phyloP scores from a whole-genome alignment of 2,888 invertebrate genomes.

The Noctua janthe region DNA sequence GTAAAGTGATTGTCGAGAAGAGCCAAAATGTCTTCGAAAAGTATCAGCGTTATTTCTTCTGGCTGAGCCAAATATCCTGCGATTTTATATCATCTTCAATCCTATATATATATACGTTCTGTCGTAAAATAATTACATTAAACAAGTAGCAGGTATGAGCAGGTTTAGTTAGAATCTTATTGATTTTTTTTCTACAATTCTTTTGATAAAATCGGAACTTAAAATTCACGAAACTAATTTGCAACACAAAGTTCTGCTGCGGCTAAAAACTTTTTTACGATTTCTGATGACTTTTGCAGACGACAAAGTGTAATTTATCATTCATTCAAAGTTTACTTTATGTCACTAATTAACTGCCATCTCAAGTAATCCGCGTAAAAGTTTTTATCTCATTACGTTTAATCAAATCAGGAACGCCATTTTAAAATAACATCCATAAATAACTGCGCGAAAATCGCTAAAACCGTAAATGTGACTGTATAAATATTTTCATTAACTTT shows the following conservation, averaged over 20 bases:
- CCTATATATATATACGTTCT: not conserved
- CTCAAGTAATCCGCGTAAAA: not conserved
- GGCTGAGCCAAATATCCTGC: not conserved
- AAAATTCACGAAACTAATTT: not conserved
- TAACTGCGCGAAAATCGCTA: constrained; percentile 21
- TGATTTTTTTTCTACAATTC: not conserved
- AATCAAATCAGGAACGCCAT: constrained; percentile 7
- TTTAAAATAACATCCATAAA: constrained; percentile 16
- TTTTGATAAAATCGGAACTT: not conserved
- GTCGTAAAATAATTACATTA: not conserved
- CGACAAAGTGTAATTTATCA: not conserved
- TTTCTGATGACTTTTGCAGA: not conserved
- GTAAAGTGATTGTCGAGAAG: not conserved
- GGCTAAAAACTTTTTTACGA: not conserved
- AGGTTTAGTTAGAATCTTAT: not conserved
- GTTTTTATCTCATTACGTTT: constrained; percentile 13
- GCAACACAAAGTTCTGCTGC: not conserved
- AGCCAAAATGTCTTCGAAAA: not conserved
- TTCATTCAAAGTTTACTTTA: not conserved
- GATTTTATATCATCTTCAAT: not conserved
- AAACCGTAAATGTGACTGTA: constrained; percentile 41
- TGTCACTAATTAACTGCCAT: not conserved
- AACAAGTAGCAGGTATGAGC: not conserved
- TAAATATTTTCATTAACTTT: constrained; percentile 63
- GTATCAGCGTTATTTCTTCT: not conserved